Base-by-base conservation (phyloP, 1,140 invertebrate species). In the Tribolium castaneum region DNA sequence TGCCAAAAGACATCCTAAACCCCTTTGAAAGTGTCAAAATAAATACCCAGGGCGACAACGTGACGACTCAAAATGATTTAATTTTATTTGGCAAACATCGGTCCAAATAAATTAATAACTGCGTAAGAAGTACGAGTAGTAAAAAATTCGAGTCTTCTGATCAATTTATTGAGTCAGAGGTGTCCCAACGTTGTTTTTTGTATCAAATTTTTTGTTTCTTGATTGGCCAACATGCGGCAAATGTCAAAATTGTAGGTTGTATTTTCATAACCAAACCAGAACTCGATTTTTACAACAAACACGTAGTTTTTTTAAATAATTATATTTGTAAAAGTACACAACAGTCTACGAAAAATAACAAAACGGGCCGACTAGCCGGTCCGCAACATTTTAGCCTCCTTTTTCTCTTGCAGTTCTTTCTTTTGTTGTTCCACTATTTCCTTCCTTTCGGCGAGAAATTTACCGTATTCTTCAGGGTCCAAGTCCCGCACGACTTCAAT, bases 331-430 rank as follows among this genome's bases (percentile, higher is more conserved):
- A 54, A 54, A 12, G 9, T 70, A 70, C 9, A 70, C 25, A 3
- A n/a, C n/a, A 70, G 9, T 70, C 52, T 25, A 71, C 66, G 16
- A 19, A 35, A 34, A 14, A 71, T 51, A 50, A 1, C 13, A 49
- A 62, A 76, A 45, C n/a, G 5, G 39, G n/a, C 39, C n/a, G 7
- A 14, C 76, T 89, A 91, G 76, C 83, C 90, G 74, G 93, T 95
- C 88, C 97, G 90, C 75, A 99, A 91, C 91, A 99, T 92, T 90
- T 98, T 99, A 0, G 96, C 94, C 89, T 98, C 95, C 88, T 94
- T 93, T 83, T 93, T 92, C 86, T 97, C 96, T 88, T 96, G 91
- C 59, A 98, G 87, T 84, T 93, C 90, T 85, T 92, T 91, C 80
- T 93, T 90, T 87, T 97, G 94, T 84, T 94, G 86, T 81, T 92